These are phyloP conservation scores for Bemisia tabaci DNA, from an alignment of 1,140 invertebrate species.

Conservation along the genomic window DNA sequence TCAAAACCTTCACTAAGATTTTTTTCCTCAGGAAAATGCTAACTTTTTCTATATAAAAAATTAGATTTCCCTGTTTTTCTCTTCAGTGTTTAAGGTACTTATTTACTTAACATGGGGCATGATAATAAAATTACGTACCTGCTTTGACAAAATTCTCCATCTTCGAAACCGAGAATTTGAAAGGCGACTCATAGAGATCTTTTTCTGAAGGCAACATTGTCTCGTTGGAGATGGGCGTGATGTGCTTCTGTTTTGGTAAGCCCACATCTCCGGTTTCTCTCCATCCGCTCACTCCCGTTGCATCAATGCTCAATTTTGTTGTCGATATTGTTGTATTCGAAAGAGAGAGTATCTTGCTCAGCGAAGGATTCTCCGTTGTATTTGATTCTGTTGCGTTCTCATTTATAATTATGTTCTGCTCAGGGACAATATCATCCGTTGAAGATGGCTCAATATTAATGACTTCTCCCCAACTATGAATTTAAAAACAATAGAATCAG, in stretches of 20 bases:
- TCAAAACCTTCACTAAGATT: too few relatives aligned
- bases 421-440: conserved; percentile 3
- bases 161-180: conserved; percentile 33
- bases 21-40: too few relatives aligned
- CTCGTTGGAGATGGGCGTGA: not conserved
- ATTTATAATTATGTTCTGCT: not conserved
- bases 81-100: too few relatives aligned
- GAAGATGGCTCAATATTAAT: conserved; percentile 12
- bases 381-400: not conserved
- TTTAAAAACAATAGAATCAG: too few relatives aligned
- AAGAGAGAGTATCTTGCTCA: not conserved
- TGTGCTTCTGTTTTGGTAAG: not conserved
- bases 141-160: conserved; percentile 33
- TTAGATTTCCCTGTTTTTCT: too few relatives aligned
- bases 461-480: conserved; percentile 6
- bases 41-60: too few relatives aligned
- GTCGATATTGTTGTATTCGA: not conserved
- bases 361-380: not conserved
- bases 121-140: too few relatives aligned
- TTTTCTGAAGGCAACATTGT: not conserved
- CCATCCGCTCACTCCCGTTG: not conserved
- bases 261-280: not conserved
- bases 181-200: conserved; percentile 18
- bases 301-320: not conserved
- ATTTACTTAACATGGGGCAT: too few relatives aligned